Evolutionary conservation across 2,797 vertebrate genomes (phyloP).

Genomic region (Peromyscus aztecus): DNA sequence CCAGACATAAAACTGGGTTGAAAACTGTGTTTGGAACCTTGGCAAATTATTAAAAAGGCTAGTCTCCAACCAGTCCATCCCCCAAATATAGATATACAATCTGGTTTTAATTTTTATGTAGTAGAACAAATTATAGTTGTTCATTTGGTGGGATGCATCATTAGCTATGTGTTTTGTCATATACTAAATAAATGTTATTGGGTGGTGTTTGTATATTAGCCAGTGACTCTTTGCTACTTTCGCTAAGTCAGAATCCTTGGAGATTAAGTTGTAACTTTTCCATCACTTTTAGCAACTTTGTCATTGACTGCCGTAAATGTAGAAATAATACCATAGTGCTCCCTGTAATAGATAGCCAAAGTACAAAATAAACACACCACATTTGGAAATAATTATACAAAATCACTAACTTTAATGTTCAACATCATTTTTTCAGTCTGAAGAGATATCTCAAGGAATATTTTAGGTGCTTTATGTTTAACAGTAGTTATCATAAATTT

Average conservation of each 20-base stretch:
- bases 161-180: not conserved
- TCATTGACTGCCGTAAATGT: not conserved
- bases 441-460: slow-evolving; percentile 1
- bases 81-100: not conserved
- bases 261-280: slow-evolving; percentile 13
- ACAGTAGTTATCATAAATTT: slow-evolving; percentile 46
- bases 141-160: not conserved
- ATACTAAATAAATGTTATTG: not conserved
- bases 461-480: slow-evolving; percentile 29
- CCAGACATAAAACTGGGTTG: not conserved
- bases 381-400: not conserved
- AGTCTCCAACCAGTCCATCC: not conserved
- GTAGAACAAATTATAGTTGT: not conserved
- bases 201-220: not conserved
- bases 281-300: not conserved
- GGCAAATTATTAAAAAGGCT: not conserved
- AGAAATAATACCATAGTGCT: not conserved
- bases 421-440: slow-evolving; percentile 1
- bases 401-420: slow-evolving; percentile 22
- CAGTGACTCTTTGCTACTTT: not conserved
- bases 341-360: not conserved
- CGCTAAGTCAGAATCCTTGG: not conserved
- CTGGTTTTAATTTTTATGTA: slow-evolving; percentile 32
- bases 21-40: not conserved
- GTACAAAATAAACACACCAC: not conserved